A percentile compares a stretch with the other conserved stretches of the same genome.
These are phyloP conservation scores for Perca flavescens DNA, from an alignment of 2,113 vertebrate species.

Conservation along the genomic window DNA sequence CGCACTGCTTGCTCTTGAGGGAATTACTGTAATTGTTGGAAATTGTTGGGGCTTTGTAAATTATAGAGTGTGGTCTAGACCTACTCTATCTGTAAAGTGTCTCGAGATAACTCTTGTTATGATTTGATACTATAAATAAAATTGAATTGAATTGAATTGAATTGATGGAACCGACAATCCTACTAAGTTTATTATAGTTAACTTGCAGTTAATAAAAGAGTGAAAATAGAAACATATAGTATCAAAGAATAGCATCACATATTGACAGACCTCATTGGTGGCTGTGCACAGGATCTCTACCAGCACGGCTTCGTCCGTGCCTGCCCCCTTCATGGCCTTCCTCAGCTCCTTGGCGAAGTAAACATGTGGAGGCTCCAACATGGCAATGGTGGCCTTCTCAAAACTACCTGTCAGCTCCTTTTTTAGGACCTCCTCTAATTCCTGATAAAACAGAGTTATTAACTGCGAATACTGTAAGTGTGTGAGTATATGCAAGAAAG, in stretches of 20 bases:
- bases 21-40: too few species aligned
- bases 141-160: too few species aligned
- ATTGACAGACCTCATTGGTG: constrained; percentile 83
- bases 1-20: too few species aligned
- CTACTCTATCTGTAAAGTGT: too few species aligned
- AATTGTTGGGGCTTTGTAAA: too few species aligned
- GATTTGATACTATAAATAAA: too few species aligned
- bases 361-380: constrained; percentile 88
- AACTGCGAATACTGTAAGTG: background rate
- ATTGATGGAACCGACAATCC: too few species aligned
- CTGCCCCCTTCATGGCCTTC: constrained; percentile 92
- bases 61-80: too few species aligned
- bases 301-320: constrained; percentile 89
- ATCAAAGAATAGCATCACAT: background rate
- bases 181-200: background rate
- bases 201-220: background rate
- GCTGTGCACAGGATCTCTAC: constrained; percentile 93
- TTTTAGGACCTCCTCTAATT: constrained; percentile 91
- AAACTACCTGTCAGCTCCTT: constrained; percentile 92
- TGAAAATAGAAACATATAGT: background rate
- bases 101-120: too few species aligned
- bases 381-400: constrained; percentile 88
- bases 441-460: constrained; percentile 75
- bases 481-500: background rate
- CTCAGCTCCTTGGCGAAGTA: constrained; percentile 88